These are phyloP conservation scores for Aulostomus chinensis DNA, from an alignment of 2,797 vertebrate species.

Conservation along the genomic window DNA sequence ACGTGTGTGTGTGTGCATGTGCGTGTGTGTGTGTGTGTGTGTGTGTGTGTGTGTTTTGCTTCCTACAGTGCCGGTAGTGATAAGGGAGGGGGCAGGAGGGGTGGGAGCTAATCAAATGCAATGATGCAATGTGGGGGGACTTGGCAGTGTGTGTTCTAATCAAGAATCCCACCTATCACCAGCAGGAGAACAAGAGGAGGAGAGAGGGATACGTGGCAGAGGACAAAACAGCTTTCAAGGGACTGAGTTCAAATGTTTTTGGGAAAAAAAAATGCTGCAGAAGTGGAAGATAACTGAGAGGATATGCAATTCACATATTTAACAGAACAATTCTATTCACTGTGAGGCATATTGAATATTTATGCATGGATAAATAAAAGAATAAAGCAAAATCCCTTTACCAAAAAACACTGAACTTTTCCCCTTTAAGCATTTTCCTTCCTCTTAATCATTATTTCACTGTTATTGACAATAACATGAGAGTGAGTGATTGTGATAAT, in stretches of 20 bases:
- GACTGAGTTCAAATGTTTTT: background rate
- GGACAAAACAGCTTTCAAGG: conserved; percentile 7
- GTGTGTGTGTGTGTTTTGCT: conserved; percentile 12
- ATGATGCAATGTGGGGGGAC: conserved; percentile 59
- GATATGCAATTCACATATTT: no score
- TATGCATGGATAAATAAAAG: no score
- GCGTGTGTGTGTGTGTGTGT: conserved; percentile 14
- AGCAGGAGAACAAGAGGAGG: conserved; percentile 28
- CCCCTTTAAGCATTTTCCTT: no score
- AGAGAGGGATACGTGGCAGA: conserved; percentile 3
- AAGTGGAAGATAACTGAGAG: no score
- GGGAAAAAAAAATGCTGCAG: conserved; percentile 2
- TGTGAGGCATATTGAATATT: no score
- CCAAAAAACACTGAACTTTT: no score
- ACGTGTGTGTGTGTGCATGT: conserved; percentile 2
- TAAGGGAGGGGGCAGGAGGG: conserved; percentile 56
- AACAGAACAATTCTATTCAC: no score
- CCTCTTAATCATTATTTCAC: no score
- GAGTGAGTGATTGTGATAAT: no score
- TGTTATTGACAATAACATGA: no score
- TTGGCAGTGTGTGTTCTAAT: conserved; percentile 62
- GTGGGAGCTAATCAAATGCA: conserved; percentile 72
- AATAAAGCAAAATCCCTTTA: no score
- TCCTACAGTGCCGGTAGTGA: conserved; percentile 58
- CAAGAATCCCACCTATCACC: conserved; percentile 35